Percentiles rank a stretch among this genome's conserved stretches.
Evolutionary conservation across 2,797 vertebrate species (phyloP).

Genomic region (Lepus townsendii): DNA sequence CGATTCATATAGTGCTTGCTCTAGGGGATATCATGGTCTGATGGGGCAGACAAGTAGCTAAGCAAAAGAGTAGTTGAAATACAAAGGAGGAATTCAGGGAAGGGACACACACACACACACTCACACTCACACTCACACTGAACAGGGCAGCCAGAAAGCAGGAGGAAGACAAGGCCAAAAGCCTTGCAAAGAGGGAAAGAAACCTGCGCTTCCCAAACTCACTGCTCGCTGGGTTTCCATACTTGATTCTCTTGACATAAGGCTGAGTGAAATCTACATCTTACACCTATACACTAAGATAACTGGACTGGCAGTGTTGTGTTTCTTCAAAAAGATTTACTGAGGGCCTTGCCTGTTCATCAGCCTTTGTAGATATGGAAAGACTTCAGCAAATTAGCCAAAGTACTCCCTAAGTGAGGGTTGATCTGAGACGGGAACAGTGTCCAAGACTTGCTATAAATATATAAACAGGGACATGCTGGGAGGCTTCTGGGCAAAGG

Average conservation of each 20-base stretch:
- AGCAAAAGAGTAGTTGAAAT: conserved; percentile 20
- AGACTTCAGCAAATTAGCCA: conserved; percentile 3
- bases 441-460: neutral
- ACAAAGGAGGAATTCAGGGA: conserved; percentile 1
- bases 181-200: neutral
- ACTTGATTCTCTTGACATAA: conserved; percentile 13
- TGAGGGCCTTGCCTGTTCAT: neutral
- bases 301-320: neutral
- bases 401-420: neutral
- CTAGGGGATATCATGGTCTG: neutral
- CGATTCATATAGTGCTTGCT: neutral
- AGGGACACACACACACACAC: neutral
- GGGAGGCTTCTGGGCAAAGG: neutral
- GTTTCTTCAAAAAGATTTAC: conserved; percentile 8
- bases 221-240: neutral
- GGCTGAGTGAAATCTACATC: neutral
- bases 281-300: neutral
- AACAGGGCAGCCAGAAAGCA: neutral
- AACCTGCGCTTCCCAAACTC: neutral
- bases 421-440: conserved; percentile 12
- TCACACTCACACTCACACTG: neutral
- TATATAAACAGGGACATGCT: neutral
- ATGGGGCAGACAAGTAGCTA: neutral
- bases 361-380: neutral
- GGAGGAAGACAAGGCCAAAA: neutral